Percentiles rank a stretch among this genome's conserved stretches.
phyloP scores from a whole-genome alignment of 2,888 invertebrate species.

The Agrotis exclamationis region DNA sequence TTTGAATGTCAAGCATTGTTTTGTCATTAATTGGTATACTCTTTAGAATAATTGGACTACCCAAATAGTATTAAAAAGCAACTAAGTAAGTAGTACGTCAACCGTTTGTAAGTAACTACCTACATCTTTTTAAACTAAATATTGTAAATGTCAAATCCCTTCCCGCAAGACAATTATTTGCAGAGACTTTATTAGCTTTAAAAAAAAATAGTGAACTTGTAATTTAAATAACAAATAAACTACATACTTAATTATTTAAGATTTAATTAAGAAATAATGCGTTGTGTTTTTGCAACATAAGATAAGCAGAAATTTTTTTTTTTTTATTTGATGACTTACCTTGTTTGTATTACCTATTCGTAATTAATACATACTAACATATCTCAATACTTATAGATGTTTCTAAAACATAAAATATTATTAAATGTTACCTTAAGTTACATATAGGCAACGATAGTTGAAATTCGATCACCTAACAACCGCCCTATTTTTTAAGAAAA shows the following conservation, averaged over 20 bases:
- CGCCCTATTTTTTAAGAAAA: slow-evolving; percentile 67
- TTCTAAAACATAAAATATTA: background rate
- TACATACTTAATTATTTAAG: background rate
- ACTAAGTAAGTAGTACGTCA: background rate
- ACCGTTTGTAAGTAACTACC: background rate
- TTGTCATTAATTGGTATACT: background rate
- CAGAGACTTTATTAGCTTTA: background rate
- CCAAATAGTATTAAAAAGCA: background rate
- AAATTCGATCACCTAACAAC: slow-evolving; percentile 57
- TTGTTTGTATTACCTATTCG: slow-evolving; percentile 35
- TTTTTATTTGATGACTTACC: slow-evolving; percentile 6
- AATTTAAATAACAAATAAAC: too few relatives aligned
- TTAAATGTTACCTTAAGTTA: background rate
- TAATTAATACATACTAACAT: background rate
- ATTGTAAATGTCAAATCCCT: background rate
- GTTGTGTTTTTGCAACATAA: slow-evolving; percentile 14
- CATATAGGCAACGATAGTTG: slow-evolving; percentile 5
- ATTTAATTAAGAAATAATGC: slow-evolving; percentile 13
- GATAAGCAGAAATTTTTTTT: background rate
- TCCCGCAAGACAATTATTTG: background rate
- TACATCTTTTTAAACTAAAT: background rate
- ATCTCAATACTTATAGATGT: too few relatives aligned
- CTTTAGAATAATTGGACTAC: too few relatives aligned
- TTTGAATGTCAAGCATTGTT: slow-evolving; percentile 2
- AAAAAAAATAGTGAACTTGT: too few relatives aligned